Conservation (phyloP, 2,113 vertebrate genomes). For the Carlito syrichta region DNA sequence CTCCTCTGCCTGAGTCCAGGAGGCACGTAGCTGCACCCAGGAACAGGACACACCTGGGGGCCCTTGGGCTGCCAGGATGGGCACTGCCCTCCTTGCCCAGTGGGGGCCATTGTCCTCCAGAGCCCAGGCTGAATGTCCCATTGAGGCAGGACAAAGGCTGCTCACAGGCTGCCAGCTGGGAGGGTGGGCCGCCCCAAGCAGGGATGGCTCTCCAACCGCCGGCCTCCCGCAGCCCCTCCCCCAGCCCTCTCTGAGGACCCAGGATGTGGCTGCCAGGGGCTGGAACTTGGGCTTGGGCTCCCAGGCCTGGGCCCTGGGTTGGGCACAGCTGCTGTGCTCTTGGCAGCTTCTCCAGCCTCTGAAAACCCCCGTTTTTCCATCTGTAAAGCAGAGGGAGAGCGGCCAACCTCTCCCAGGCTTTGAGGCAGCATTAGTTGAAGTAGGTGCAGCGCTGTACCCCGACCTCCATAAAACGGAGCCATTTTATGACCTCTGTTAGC, state of each 20-base stretch:
- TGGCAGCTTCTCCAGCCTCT: background rate
- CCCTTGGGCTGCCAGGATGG: background rate
- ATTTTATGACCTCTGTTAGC: background rate
- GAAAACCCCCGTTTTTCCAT: background rate
- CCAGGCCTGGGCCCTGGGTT: background rate
- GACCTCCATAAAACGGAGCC: background rate
- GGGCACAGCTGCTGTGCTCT: background rate
- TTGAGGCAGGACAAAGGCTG: constrained; percentile 62
- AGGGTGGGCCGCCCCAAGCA: background rate
- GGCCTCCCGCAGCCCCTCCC: background rate
- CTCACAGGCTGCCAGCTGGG: background rate
- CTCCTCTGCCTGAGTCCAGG: background rate
- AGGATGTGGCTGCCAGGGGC: background rate
- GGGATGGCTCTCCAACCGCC: background rate
- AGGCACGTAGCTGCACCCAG: background rate
- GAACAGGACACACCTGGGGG: background rate
- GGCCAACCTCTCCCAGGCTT: background rate
- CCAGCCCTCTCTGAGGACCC: background rate
- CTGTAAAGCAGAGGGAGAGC: background rate
- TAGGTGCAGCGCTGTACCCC: fast-evolving
- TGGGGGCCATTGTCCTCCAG: constrained; percentile 16
- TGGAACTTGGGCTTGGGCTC: background rate
- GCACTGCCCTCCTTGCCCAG: background rate
- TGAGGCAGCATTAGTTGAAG: background rate
- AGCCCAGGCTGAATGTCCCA: constrained; percentile 16